Evolutionary conservation across 2,888 invertebrate genomes (phyloP).

Genomic region (Lapara coniferarum): DNA sequence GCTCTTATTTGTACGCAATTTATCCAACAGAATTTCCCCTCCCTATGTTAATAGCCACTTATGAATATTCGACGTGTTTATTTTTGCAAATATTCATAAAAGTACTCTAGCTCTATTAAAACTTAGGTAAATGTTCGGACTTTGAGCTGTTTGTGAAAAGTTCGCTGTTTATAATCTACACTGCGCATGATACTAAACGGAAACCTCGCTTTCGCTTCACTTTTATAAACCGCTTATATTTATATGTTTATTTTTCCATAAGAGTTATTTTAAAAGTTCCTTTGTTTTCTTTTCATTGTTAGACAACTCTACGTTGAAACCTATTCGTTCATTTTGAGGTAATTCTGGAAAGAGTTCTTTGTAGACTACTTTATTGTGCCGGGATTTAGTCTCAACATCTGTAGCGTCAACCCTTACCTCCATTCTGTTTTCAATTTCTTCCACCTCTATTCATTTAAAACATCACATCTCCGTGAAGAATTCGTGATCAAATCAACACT

Average conservation of each 20-base stretch:
- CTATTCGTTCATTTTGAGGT: background rate
- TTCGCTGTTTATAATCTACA: constrained; percentile 15
- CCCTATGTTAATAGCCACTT: constrained; percentile 8
- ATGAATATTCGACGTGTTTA: constrained; percentile 20
- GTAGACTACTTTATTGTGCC: background rate
- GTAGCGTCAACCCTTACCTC: background rate
- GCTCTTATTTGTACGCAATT: background rate
- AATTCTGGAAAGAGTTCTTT: background rate
- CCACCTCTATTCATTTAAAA: constrained; percentile 21
- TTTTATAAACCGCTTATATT: constrained; percentile 12
- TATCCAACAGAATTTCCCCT: background rate
- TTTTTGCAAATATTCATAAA: constrained; percentile 21
- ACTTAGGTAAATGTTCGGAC: constrained; percentile 17
- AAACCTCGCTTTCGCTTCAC: background rate
- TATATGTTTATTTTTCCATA: constrained; percentile 6
- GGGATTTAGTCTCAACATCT: background rate
- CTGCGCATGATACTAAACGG: background rate
- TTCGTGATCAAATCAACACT: constrained; percentile 58
- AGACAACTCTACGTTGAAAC: background rate
- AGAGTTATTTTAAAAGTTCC: constrained; percentile 7
- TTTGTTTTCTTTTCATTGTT: constrained; percentile 15
- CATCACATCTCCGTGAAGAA: constrained; percentile 12
- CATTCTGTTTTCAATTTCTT: constrained; percentile 17
- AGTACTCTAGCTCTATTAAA: constrained; percentile 17
- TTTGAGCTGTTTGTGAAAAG: constrained; percentile 19